Conservation (phyloP, 2,797 vertebrate genomes). For the Sternotherus odoratus region DNA sequence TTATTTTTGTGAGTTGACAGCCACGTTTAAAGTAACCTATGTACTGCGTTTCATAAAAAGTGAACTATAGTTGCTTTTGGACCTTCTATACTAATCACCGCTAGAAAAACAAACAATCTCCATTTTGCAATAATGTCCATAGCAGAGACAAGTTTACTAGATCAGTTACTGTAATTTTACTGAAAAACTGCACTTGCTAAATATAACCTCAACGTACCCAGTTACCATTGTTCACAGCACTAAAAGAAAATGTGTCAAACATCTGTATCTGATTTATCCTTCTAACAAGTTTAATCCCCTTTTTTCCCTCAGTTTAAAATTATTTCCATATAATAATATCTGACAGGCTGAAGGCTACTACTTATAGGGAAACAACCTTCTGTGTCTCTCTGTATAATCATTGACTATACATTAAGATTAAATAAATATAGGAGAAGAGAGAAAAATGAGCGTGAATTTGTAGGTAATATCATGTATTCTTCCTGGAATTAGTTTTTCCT, state of each 20-base stretch:
- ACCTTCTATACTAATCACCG: neutral
- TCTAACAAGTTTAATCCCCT: neutral
- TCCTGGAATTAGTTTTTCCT: slow-evolving; percentile 52
- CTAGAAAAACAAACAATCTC: neutral
- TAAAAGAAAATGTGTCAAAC: neutral
- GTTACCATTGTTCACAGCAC: neutral
- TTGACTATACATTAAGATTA: neutral
- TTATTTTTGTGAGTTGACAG: neutral
- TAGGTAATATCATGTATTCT: rapidly evolving
- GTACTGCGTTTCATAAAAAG: neutral
- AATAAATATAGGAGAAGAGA: neutral
- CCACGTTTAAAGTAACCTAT: neutral
- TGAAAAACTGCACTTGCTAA: neutral
- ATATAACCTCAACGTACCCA: neutral
- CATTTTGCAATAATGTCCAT: neutral
- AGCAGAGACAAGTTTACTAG: neutral
- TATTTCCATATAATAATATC: neutral
- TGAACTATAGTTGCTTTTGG: neutral
- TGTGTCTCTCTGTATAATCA: neutral
- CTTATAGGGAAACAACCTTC: neutral
- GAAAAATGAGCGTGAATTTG: neutral
- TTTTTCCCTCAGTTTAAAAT: neutral
- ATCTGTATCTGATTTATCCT: neutral
- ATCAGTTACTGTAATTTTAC: neutral
- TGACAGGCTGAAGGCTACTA: neutral